Evolutionary conservation across 2,797 vertebrate species (phyloP).

Genomic region (Oryzias sinensis): DNA sequence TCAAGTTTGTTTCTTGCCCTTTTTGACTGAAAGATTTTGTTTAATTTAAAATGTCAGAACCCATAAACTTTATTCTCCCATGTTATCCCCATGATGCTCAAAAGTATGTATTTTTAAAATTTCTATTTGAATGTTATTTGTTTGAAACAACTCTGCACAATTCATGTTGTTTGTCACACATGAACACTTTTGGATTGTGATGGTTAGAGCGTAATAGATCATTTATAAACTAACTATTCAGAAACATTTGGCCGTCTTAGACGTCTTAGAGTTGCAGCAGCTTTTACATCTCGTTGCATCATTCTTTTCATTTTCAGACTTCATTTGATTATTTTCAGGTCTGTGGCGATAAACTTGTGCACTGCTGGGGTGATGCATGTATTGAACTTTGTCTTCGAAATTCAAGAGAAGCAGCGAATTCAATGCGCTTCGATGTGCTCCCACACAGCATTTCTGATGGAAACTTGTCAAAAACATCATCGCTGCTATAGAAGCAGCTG

Average conservation of each 20-base stretch:
- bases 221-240: slow-evolving; percentile 3
- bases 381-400: slow-evolving; percentile 12
- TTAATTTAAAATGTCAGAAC: too few relatives aligned
- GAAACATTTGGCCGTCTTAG: not conserved
- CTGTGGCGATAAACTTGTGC: slow-evolving; percentile 6
- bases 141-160: too few relatives aligned
- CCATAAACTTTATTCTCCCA: too few relatives aligned
- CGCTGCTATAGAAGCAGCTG: slow-evolving; percentile 13
- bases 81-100: too few relatives aligned
- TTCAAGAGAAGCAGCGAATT: slow-evolving; percentile 23
- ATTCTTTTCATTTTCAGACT: slow-evolving; percentile 20
- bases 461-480: slow-evolving; percentile 11
- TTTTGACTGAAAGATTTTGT: too few relatives aligned
- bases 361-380: not conserved
- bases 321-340: slow-evolving; percentile 4
- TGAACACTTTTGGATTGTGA: too few relatives aligned
- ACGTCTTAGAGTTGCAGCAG: not conserved
- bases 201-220: too few relatives aligned
- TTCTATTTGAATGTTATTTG: too few relatives aligned
- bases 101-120: too few relatives aligned
- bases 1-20: too few relatives aligned
- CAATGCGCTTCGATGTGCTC: slow-evolving; percentile 17
- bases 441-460: slow-evolving; percentile 27
- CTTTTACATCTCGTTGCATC: slow-evolving; percentile 10
- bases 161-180: too few relatives aligned